Evolutionary conservation across 37 sponge, comb jelly and placozoan species (phyloP).

Genomic region (Aphrocallistes beatrix): DNA sequence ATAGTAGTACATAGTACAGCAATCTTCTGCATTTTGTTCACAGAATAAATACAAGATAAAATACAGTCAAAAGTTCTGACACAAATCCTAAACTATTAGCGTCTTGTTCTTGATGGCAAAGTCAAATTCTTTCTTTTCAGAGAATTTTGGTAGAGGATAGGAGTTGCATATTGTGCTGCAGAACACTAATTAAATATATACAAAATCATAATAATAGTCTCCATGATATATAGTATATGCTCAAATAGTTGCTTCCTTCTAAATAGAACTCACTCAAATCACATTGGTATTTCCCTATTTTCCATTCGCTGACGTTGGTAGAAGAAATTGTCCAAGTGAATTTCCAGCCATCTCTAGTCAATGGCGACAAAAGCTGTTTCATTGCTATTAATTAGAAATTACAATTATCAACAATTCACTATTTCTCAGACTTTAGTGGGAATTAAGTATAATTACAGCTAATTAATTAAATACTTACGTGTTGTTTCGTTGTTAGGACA

Average conservation of each 20-base stretch:
- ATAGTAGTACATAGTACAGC: no score
- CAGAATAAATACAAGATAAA: background rate
- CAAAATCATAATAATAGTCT: no score
- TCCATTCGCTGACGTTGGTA: background rate
- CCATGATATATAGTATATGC: no score
- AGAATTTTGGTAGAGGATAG: background rate
- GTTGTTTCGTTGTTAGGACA: background rate
- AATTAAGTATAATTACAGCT: no score
- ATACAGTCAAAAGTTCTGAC: background rate
- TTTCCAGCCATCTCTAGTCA: background rate
- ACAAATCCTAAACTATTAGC: no score
- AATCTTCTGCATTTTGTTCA: background rate
- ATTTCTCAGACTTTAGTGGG: no score
- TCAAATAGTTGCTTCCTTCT: no score
- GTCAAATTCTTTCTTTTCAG: background rate
- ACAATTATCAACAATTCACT: no score
- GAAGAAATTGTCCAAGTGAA: background rate
- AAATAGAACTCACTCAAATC: background rate
- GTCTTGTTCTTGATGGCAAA: background rate
- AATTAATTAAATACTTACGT: no score
- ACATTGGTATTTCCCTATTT: background rate
- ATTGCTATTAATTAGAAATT: no score
- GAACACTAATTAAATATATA: no score
- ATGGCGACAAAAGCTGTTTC: background rate
- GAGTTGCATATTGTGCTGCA: background rate